Base-by-base conservation (phyloP, 2,113 vertebrate species). In the Misgurnus anguillicaudatus region DNA sequence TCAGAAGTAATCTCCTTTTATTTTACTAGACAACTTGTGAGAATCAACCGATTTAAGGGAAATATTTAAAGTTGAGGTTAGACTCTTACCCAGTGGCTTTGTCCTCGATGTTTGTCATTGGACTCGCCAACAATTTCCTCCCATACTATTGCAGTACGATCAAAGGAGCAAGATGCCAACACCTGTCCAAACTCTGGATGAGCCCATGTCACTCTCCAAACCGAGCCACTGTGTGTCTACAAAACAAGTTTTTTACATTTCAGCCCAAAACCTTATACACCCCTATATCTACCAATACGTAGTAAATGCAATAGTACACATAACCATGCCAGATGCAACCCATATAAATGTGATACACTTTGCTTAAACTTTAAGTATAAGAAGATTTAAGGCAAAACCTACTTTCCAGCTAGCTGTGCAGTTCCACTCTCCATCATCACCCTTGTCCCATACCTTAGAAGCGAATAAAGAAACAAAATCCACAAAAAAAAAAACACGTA, bases 361-460 rank as follows among this genome's bases (percentile, higher is more conserved):
- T 45, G 38, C 10, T 9, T 53, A 64, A 39, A 55, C 13, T 3
- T n/a, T 1, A 5, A 5, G 5, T 48, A 10, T 11, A 36, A 14
- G 14, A 31, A 8, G 14, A 45, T 10, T 9, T 57, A 16, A 14
- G 11, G 16, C 3, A 48, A 13, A 38, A 16, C 36, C 9, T 82
- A 98, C 97, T 95, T 99, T 99, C 97, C 97, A 99, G 86, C 97
- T 99, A 41, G 97, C 97, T 5, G 97, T 99, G 87, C 97, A 98
- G 77, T 95, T 94, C 97, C 97, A 99, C 77, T 98, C 96, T 19
- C 96, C 97, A 74, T 92, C 96, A 87, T 98, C 97, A 84, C 94
- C 95, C 92, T 97, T 98, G 87, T 98, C 97, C 97, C 97, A 99
- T 75, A 99, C 97, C 97, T 99, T n/a, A 57, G 3, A 9, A 17